Evolutionary conservation across 2,113 vertebrate genomes (phyloP).

Genomic region (Semicossyphus pulcher): DNA sequence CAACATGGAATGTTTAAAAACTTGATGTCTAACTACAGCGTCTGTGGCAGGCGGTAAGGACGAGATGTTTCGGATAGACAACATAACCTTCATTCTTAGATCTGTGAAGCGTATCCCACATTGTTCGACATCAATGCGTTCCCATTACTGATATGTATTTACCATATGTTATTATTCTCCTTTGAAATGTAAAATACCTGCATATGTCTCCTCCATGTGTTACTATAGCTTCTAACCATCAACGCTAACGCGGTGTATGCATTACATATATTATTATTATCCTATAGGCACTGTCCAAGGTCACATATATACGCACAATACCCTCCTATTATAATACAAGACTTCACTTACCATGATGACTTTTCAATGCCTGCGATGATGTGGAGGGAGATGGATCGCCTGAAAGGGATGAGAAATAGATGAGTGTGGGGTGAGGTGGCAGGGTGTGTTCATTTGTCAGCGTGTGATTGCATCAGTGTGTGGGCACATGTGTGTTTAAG

Average conservation of each 20-base stretch:
- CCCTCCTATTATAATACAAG: conserved; percentile 37
- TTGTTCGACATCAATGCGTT: not conserved
- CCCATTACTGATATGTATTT: not conserved
- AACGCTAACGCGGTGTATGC: conserved; percentile 1
- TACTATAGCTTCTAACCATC: conserved; percentile 50
- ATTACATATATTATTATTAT: conserved; percentile 36
- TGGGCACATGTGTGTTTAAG: not conserved
- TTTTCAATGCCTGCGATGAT: conserved; percentile 15
- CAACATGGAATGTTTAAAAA: not conserved
- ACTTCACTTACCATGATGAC: conserved; percentile 22
- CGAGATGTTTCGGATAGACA: not conserved
- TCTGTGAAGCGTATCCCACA: not conserved
- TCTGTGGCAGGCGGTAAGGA: not conserved
- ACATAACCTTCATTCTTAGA: not conserved
- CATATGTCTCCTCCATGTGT: conserved; percentile 8
- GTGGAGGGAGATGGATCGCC: conserved; percentile 13
- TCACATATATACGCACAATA: conserved; percentile 38
- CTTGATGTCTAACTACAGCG: not conserved
- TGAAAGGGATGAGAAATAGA: conserved; percentile 28
- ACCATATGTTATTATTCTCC: not conserved
- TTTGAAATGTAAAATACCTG: conserved; percentile 35
- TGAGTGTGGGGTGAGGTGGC: conserved; percentile 14
- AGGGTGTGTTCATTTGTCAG: conserved; percentile 20
- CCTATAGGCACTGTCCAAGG: conserved; percentile 43
- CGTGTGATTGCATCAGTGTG: conserved; percentile 18